phyloP scores from a whole-genome alignment of 2,113 vertebrate species.

The Phoxinus phoxinus region DNA sequence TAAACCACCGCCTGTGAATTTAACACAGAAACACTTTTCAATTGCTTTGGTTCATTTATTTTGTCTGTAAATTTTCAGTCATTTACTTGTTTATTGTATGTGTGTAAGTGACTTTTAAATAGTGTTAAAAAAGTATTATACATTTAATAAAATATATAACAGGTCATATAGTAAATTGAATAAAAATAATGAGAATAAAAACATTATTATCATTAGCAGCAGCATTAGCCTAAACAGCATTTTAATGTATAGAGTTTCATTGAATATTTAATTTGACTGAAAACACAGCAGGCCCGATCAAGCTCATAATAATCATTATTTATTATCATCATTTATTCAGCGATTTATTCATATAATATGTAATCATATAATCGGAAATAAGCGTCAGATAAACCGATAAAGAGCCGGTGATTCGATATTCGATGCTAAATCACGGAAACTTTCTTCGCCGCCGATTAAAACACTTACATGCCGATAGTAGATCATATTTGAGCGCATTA shows the following conservation, averaged over 20 bases:
- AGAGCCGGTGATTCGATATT: neutral
- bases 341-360: too few relatives aligned
- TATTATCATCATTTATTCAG: neutral
- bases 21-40: too few relatives aligned
- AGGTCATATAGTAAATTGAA: too few relatives aligned
- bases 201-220: neutral
- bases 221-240: neutral
- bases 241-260: neutral
- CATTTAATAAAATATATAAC: too few relatives aligned
- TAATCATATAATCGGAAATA: neutral
- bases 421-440: neutral
- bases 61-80: too few relatives aligned
- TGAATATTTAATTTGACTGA: neutral
- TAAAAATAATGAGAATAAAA: too few relatives aligned
- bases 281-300: neutral
- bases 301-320: constrained; percentile 53
- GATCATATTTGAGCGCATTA: neutral
- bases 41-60: too few relatives aligned
- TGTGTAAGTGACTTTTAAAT: too few relatives aligned
- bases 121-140: too few relatives aligned
- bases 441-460: neutral
- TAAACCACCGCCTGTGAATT: too few relatives aligned
- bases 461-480: neutral
- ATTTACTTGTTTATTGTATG: too few relatives aligned
- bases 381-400: neutral